Conservation (phyloP, 2,888 invertebrate species). For the Pasiphila rectangulata region DNA sequence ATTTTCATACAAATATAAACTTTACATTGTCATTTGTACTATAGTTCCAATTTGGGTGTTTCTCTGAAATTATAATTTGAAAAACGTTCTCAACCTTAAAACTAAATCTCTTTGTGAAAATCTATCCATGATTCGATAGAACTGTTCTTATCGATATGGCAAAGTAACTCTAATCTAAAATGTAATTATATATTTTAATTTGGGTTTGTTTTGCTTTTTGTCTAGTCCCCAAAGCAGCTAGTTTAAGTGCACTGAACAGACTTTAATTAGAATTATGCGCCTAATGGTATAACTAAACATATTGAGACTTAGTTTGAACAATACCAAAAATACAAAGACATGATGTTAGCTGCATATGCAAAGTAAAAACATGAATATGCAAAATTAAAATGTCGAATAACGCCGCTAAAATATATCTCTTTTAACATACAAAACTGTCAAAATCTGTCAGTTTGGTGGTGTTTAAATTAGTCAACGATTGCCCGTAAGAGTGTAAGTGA, state of each 20-base stretch:
- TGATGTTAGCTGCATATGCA: too few species aligned
- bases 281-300: not conserved
- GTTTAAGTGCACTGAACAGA: slow-evolving; percentile 29
- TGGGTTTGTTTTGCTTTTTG: slow-evolving; percentile 43
- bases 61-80: not conserved
- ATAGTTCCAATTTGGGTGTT: not conserved
- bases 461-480: too few species aligned
- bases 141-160: not conserved
- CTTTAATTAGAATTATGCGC: slow-evolving; percentile 4
- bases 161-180: not conserved
- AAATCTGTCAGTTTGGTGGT: too few species aligned
- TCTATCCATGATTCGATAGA: too few species aligned
- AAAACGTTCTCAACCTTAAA: too few species aligned
- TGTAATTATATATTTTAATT: not conserved
- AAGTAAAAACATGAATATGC: too few species aligned
- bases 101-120: too few species aligned
- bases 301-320: not conserved
- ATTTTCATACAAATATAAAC: not conserved
- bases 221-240: slow-evolving; percentile 53
- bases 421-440: too few species aligned
- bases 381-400: too few species aligned
- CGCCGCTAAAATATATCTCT: too few species aligned
- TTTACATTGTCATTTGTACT: not conserved
- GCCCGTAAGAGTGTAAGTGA: too few species aligned
- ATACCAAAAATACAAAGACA: too few species aligned